phyloP scores from a whole-genome alignment of 2,797 vertebrate species.

The Synanceia verrucosa region DNA sequence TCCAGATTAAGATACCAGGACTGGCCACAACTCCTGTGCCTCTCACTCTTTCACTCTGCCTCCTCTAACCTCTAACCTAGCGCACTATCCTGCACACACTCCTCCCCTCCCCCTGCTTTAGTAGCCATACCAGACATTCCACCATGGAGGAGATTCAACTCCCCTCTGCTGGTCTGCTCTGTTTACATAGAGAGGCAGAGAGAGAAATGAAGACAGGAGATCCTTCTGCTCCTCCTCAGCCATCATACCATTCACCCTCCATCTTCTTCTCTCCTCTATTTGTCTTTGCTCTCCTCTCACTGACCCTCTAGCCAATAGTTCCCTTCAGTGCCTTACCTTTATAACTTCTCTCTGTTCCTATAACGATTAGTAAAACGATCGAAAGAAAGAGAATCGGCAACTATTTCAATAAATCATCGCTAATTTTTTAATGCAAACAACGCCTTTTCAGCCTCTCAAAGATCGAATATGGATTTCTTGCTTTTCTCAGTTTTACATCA shows the following conservation, averaged over 20 bases:
- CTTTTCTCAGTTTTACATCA: too few species aligned
- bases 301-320: conserved; percentile 45
- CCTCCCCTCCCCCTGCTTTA: conserved; percentile 54
- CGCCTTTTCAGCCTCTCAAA: too few species aligned
- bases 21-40: conserved; percentile 15
- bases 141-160: conserved; percentile 50
- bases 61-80: conserved; percentile 58
- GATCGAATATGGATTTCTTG: too few species aligned
- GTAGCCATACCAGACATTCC: conserved; percentile 78
- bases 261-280: conserved; percentile 37
- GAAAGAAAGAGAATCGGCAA: too few species aligned
- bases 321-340: conserved; percentile 51
- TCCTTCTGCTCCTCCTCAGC: conserved; percentile 23
- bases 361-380: too few species aligned
- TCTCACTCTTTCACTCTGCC: conserved; percentile 26
- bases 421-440: too few species aligned
- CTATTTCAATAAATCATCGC: too few species aligned
- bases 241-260: conserved; percentile 37
- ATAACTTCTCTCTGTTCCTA: conserved; percentile 36
- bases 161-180: conserved; percentile 52
- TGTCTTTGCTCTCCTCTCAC: conserved; percentile 55
- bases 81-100: background rate
- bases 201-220: conserved; percentile 19
- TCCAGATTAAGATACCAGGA: conserved; percentile 42
- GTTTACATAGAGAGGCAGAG: conserved; percentile 52